Evolutionary conservation across 1,140 invertebrate genomes (phyloP).

Genomic region (Megathymus violae): DNA sequence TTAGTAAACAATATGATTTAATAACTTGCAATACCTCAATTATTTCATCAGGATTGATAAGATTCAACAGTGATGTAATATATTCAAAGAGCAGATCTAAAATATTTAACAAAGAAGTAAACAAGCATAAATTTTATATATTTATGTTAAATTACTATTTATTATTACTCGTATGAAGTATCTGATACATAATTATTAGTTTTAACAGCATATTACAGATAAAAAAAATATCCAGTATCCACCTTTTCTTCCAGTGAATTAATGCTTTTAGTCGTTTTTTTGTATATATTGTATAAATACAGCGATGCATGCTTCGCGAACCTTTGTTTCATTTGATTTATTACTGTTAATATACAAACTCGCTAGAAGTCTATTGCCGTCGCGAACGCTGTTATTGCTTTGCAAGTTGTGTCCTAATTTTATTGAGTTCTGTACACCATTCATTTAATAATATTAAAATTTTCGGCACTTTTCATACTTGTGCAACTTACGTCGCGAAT

Average conservation of each 20-base stretch:
- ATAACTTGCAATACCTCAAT: no score
- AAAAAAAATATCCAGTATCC: no score
- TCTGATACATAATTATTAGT: no score
- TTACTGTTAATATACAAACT: not conserved
- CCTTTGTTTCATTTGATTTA: conserved; percentile 5
- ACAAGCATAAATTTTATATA: no score
- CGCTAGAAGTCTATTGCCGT: not conserved
- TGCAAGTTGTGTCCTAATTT: not conserved
- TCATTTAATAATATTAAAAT: not conserved
- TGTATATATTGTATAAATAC: conserved; percentile 2
- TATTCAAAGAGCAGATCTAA: no score
- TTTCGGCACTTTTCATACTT: not conserved
- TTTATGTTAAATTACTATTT: no score
- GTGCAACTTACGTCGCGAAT: not conserved
- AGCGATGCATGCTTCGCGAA: conserved; percentile 14
- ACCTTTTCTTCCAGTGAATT: not conserved
- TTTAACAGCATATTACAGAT: no score
- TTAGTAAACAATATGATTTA: no score
- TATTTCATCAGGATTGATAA: no score
- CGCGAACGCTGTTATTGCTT: not conserved
- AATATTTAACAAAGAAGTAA: no score
- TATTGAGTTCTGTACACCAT: not conserved
- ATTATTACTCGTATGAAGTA: no score
- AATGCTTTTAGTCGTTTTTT: not conserved
- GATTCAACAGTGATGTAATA: no score